These are phyloP conservation scores for Dryadula phaetusa DNA, from an alignment of 2,888 invertebrate species.

Conservation along the genomic window DNA sequence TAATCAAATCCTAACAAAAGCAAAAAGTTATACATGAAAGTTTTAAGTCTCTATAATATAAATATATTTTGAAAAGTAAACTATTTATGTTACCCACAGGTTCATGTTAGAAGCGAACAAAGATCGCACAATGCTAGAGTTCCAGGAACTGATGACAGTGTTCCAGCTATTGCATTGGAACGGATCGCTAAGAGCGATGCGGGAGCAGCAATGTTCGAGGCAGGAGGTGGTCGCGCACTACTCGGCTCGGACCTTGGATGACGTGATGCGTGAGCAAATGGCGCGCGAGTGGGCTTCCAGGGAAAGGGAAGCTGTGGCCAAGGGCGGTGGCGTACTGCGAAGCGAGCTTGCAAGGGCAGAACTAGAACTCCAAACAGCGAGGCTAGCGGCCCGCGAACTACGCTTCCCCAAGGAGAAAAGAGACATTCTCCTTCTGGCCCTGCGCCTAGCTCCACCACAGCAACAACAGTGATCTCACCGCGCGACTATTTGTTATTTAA, in stretches of 20 bases:
- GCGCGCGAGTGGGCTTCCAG: conserved; percentile 97
- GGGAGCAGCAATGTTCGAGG: conserved; percentile 96
- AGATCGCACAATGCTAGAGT: conserved; percentile 97
- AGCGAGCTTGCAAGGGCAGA: conserved; percentile 93
- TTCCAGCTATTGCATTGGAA: conserved; percentile 98
- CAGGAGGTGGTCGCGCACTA: conserved; percentile 97
- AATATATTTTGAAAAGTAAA: background rate
- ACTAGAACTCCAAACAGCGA: conserved; percentile 92
- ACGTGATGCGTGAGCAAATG: conserved; percentile 98
- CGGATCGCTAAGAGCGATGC: conserved; percentile 97
- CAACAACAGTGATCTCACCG: conserved; percentile 78
- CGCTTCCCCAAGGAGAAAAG: conserved; percentile 98
- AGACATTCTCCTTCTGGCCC: conserved; percentile 96
- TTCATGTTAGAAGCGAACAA: conserved; percentile 92
- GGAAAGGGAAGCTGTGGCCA: conserved; percentile 65
- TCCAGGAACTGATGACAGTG: conserved; percentile 98
- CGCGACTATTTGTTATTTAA: conserved; percentile 69
- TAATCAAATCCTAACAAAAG: too few relatives aligned
- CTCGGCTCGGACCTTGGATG: conserved; percentile 95
- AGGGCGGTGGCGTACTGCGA: conserved; percentile 87
- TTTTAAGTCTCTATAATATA: too few relatives aligned
- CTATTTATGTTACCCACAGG: conserved; percentile 64
- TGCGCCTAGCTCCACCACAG: conserved; percentile 87
- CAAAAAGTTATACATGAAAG: too few relatives aligned
- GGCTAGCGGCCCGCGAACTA: conserved; percentile 94